phyloP scores from a whole-genome alignment of 2,113 vertebrate species.

The Microcebus tavaratra region DNA sequence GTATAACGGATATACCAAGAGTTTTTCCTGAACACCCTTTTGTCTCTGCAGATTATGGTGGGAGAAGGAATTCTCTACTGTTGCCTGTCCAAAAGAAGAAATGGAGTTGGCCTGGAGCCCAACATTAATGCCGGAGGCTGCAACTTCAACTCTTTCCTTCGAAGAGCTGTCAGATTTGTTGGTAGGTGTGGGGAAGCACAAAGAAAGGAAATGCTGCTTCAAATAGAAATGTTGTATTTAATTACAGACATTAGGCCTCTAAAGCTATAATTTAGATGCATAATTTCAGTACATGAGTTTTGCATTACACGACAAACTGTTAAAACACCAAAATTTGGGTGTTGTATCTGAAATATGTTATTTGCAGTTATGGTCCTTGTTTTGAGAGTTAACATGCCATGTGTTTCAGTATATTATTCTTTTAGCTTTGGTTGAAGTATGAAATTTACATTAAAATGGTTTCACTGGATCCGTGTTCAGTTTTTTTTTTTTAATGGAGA shows the following conservation, averaged over 20 bases:
- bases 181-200: slow-evolving; percentile 86
- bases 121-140: slow-evolving; percentile 98
- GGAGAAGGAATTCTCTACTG: slow-evolving; percentile 98
- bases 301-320: background rate
- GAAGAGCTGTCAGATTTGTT: slow-evolving; percentile 96
- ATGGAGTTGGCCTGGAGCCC: slow-evolving; percentile 89
- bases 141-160: slow-evolving; percentile 99
- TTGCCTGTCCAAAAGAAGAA: slow-evolving; percentile 92
- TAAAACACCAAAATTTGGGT: slow-evolving; percentile 9
- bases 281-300: slow-evolving; percentile 36
- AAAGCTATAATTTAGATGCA: slow-evolving; percentile 62
- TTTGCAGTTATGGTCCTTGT: slow-evolving; percentile 17
- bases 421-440: background rate
- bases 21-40: slow-evolving; percentile 53
- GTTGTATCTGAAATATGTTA: slow-evolving; percentile 37
- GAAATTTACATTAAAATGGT: slow-evolving; percentile 48
- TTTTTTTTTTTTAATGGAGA: background rate
- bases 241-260: slow-evolving; percentile 66
- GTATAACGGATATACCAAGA: background rate
- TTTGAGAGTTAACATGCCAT: background rate
- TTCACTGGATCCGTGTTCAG: background rate
- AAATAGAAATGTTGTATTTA: slow-evolving; percentile 50
- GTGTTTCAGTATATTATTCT: slow-evolving; percentile 1
- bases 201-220: slow-evolving; percentile 49
- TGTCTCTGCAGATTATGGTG: slow-evolving; percentile 94